Evolutionary conservation across 2,113 vertebrate genomes (phyloP).

Genomic region (Polypterus senegalus): DNA sequence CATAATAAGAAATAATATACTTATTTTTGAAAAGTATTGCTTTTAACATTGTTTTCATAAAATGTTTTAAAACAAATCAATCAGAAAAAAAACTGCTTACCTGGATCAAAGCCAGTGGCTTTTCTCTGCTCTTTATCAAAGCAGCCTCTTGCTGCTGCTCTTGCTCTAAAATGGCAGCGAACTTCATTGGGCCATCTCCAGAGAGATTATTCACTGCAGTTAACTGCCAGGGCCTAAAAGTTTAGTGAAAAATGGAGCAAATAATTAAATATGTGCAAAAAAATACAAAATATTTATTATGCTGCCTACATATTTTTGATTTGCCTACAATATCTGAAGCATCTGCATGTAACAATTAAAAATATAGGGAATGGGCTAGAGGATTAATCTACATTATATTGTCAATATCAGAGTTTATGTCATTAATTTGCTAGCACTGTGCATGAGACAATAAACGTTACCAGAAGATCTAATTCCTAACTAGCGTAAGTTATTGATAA

Average conservation of each 20-base stretch:
- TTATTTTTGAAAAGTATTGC: neutral
- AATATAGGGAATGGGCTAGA: too few species aligned
- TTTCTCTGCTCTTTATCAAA: slow-evolving; percentile 83
- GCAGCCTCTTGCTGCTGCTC: slow-evolving; percentile 89
- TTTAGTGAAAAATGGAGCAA: neutral
- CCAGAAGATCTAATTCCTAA: too few species aligned
- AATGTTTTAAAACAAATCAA: too few species aligned
- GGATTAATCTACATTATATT: too few species aligned
- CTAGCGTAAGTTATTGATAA: too few species aligned
- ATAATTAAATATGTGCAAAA: neutral
- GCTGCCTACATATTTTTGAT: too few species aligned
- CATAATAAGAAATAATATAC: neutral
- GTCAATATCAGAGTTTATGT: too few species aligned
- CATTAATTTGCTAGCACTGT: too few species aligned
- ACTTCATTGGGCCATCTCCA: slow-evolving; percentile 56
- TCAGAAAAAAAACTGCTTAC: slow-evolving; percentile 38
- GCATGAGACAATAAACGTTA: too few species aligned
- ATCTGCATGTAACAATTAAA: too few species aligned
- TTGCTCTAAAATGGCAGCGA: slow-evolving; percentile 87
- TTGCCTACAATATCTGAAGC: too few species aligned
- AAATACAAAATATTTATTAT: too few species aligned
- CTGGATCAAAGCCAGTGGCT: slow-evolving; percentile 91
- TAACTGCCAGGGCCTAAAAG: slow-evolving; percentile 76
- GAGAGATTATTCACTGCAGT: slow-evolving; percentile 48
- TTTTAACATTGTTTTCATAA: neutral